Evolutionary conservation across 2,797 vertebrate species (phyloP).

Genomic region (Cynodonichthys magdalenae): DNA sequence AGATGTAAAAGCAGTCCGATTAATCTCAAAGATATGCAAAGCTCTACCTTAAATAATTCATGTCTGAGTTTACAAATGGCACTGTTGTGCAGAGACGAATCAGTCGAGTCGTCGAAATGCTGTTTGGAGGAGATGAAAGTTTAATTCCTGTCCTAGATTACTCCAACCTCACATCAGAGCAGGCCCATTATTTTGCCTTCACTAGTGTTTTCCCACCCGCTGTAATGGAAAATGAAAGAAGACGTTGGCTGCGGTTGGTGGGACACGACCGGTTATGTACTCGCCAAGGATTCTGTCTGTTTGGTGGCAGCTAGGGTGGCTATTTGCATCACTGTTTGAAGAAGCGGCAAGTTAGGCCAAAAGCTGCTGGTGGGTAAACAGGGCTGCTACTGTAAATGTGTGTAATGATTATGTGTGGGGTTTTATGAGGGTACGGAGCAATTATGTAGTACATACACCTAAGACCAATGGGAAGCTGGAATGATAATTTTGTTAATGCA

Average conservation of each 20-base stretch:
- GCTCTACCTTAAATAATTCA: slow-evolving; percentile 78
- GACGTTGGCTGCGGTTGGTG: slow-evolving; percentile 46
- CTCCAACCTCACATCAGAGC: slow-evolving; percentile 68
- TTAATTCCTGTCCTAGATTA: slow-evolving; percentile 84
- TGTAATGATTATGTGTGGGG: slow-evolving; percentile 18
- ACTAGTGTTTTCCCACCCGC: slow-evolving; percentile 46
- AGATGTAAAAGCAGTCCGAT: slow-evolving; percentile 69
- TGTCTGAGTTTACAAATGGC: slow-evolving; percentile 80
- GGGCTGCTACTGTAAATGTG: slow-evolving; percentile 41
- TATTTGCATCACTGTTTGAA: slow-evolving; percentile 60
- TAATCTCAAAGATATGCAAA: slow-evolving; percentile 73
- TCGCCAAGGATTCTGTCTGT: slow-evolving; percentile 68
- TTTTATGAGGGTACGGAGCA: background rate
- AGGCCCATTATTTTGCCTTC: slow-evolving; percentile 74
- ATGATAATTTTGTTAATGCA: background rate
- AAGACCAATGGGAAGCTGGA: background rate
- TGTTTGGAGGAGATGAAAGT: slow-evolving; percentile 82
- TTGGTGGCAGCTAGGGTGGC: slow-evolving; percentile 75
- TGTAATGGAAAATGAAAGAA: slow-evolving; percentile 73
- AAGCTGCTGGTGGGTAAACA: slow-evolving; percentile 60
- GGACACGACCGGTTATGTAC: slow-evolving; percentile 68
- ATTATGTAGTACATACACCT: background rate
- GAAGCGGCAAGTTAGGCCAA: slow-evolving; percentile 60
- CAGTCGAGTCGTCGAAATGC: slow-evolving; percentile 73
- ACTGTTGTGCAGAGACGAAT: slow-evolving; percentile 72